Evolutionary conservation across 2,888 invertebrate genomes (phyloP).

Genomic region (Stenchaetothrips biformis): DNA sequence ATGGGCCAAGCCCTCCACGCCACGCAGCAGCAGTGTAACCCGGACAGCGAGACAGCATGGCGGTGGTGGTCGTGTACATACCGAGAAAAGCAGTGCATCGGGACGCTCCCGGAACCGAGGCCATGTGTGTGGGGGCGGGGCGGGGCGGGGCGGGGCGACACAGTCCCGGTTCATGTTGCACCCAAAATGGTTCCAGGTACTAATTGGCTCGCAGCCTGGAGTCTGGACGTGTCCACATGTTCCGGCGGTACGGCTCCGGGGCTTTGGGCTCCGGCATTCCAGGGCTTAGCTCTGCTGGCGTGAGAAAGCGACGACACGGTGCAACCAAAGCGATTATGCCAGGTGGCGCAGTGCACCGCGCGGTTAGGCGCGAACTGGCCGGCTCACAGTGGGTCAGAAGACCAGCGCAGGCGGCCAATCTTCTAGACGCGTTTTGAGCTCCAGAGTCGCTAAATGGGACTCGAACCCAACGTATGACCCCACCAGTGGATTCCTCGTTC

Average conservation of each 20-base stretch:
- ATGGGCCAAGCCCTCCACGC: background rate
- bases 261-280: background rate
- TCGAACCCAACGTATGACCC: no score
- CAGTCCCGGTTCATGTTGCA: background rate
- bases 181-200: conserved; percentile 1
- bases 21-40: background rate
- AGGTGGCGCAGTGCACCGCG: no score
- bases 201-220: background rate
- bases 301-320: no score
- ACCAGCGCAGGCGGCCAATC: no score
- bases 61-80: background rate
- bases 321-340: no score
- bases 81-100: background rate
- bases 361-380: no score
- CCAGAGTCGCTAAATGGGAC: no score
- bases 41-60: background rate
- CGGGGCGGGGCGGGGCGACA: background rate
- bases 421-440: no score
- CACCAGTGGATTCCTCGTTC: no score
- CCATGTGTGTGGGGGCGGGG: background rate
- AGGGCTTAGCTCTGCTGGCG: no score
- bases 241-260: background rate
- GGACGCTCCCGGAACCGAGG: conserved; percentile 6
- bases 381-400: no score
- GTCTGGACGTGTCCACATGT: background rate